Evolutionary conservation across 1,140 invertebrate genomes (phyloP), one percentile per base, ranked within the genome.

Genomic region (Lepidotrigona ventralis): DNA sequence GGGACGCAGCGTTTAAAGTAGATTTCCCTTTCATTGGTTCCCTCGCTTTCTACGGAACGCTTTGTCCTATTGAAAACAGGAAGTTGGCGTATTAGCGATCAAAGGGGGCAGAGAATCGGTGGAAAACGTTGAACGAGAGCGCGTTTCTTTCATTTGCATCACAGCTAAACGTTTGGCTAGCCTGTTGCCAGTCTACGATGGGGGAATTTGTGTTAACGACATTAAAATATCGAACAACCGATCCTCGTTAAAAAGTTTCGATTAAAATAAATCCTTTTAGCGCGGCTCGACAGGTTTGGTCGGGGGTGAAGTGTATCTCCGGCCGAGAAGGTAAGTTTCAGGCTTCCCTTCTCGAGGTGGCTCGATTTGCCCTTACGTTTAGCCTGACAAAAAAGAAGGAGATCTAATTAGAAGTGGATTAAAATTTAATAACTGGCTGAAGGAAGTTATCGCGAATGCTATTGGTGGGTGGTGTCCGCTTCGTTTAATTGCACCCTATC

Each of bases 321-420:
- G 11, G n/a, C 11, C 33, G 29, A 39, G 69, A 81, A 56, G 53
- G 26, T 56, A 29, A 63, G 53, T 56, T 68, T 60, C 83, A 17
- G 46, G 75, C 77, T 51, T 39, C 77, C 66, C 86, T 79, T 58
- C 74, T 75, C 51, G 71, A 74, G 76, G 63, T 66, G 66, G 54
- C 54, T 63, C 79, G 58, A 23, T 69, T 86, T 75, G 79, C 81
- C 88, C 84, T 90, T 85, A 84, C 85, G 84, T 83, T 80, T 82
- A 70, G 87, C 79, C 73, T 86, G 80, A 89, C 82, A 89, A 91
- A 90, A 92, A 92, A 46, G 6, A 46, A 46, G 6, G 9, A 9
- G 39, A 91, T 92, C 88, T 92, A 92, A 93, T 93, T 93, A 92
- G 90, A 91, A 92, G 89, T 91, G 90, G 88, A 93, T 93, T 92